Percentiles rank a stretch among this genome's conserved stretches.
These are phyloP conservation scores for Eolophus roseicapilla DNA, from an alignment of 2,113 vertebrate species.

Conservation along the genomic window DNA sequence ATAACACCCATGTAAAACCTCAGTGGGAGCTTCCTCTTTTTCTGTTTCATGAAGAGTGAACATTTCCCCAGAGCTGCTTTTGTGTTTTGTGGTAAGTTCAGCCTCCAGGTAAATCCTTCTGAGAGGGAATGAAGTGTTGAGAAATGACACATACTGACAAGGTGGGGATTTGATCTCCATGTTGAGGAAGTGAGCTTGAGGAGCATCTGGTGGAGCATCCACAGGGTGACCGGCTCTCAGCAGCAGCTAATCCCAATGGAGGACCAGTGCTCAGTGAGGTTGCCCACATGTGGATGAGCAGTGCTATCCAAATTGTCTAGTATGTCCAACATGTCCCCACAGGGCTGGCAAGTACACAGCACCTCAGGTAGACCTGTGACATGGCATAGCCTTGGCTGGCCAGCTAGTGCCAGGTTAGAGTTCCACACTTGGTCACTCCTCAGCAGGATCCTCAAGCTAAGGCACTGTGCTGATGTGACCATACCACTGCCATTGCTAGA, in stretches of 20 bases:
- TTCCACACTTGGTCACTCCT: rapidly evolving
- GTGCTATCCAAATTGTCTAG: not conserved
- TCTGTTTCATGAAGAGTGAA: not conserved
- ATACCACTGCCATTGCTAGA: not conserved
- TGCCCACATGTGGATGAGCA: rapidly evolving
- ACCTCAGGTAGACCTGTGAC: not conserved
- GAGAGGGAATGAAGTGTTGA: not conserved
- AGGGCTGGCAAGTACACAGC: rapidly evolving
- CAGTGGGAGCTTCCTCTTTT: slow-evolving; percentile 17
- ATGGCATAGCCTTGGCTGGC: not conserved
- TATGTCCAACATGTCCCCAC: not conserved
- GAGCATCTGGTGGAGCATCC: rapidly evolving
- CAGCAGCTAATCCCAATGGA: rapidly evolving
- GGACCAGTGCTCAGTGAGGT: rapidly evolving
- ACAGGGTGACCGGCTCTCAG: rapidly evolving
- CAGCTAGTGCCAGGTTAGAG: not conserved
- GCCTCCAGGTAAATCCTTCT: not conserved
- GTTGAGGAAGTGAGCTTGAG: not conserved
- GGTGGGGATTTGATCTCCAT: not conserved
- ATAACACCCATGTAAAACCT: slow-evolving; percentile 32
- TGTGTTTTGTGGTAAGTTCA: not conserved
- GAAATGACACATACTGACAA: not conserved
- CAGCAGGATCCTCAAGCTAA: not conserved
- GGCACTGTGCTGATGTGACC: not conserved
- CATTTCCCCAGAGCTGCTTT: slow-evolving; percentile 5